Evolutionary conservation across 2,888 invertebrate species (phyloP).

Genomic region (Tenodera sinensis): DNA sequence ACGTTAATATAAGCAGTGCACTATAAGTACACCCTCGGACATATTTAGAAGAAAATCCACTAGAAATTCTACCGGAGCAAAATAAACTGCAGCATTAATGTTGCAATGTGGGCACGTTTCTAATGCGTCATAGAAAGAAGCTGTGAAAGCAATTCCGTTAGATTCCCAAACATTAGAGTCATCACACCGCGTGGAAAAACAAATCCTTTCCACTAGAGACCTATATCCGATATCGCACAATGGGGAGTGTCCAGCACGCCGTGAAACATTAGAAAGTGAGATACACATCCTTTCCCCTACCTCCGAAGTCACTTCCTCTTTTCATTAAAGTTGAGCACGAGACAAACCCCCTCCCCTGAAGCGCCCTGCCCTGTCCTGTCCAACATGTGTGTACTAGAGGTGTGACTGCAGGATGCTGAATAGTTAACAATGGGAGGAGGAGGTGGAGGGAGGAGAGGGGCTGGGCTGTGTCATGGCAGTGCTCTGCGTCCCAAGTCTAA

Average conservation of each 20-base stretch:
- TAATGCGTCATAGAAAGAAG: background rate
- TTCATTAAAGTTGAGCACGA: background rate
- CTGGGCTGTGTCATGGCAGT: background rate
- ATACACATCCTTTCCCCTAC: background rate
- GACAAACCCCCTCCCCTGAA: background rate
- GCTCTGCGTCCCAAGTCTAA: background rate
- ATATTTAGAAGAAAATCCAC: too few species aligned
- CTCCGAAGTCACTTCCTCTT: background rate
- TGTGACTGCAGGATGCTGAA: slow-evolving; percentile 13
- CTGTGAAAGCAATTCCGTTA: background rate
- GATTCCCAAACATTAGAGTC: background rate
- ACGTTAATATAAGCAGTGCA: too few species aligned
- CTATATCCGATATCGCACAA: background rate
- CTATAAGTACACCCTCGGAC: too few species aligned
- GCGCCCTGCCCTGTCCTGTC: background rate
- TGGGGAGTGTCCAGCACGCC: background rate
- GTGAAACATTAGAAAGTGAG: slow-evolving; percentile 13
- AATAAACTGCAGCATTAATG: too few species aligned
- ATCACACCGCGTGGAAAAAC: background rate
- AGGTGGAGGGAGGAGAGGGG: background rate
- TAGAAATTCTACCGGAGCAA: too few species aligned
- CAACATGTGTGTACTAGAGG: background rate
- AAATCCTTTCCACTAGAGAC: background rate
- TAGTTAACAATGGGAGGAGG: background rate
- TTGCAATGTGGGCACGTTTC: background rate